phyloP scores from a whole-genome alignment of 2,888 invertebrate species.

The Andrena trimmerana region DNA sequence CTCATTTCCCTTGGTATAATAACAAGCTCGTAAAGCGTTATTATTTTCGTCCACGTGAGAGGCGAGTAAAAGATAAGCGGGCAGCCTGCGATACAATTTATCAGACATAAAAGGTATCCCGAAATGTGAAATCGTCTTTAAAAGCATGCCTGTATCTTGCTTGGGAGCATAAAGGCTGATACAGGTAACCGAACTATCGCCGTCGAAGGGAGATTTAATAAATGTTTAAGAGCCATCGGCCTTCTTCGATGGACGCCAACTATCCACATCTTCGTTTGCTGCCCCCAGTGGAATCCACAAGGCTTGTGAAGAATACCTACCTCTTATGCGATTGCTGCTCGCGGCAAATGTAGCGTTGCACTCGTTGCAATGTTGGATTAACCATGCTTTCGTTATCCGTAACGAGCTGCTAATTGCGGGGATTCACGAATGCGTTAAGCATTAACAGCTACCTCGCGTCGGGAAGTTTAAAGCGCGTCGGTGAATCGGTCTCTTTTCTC shows the following conservation, averaged over 20 bases:
- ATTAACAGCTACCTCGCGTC: slow-evolving; percentile 64
- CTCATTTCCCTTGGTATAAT: not conserved
- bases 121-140: slow-evolving; percentile 37
- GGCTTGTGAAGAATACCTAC: slow-evolving; percentile 19
- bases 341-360: slow-evolving; percentile 11
- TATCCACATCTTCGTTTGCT: not conserved
- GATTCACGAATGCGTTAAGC: slow-evolving; percentile 78
- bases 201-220: slow-evolving; percentile 30
- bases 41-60: slow-evolving; percentile 31
- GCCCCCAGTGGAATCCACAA: slow-evolving; percentile 10
- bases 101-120: slow-evolving; percentile 39
- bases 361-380: slow-evolving; percentile 58
- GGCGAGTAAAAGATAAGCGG: slow-evolving; percentile 46
- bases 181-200: slow-evolving; percentile 18
- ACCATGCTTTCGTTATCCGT: slow-evolving; percentile 66
- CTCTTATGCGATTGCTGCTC: slow-evolving; percentile 12
- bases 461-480: slow-evolving; percentile 50
- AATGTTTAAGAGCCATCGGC: slow-evolving; percentile 12
- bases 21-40: slow-evolving; percentile 39
- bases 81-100: slow-evolving; percentile 35
- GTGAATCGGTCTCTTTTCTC: slow-evolving; percentile 55
- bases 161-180: slow-evolving; percentile 27
- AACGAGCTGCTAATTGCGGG: slow-evolving; percentile 76
- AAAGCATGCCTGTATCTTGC: slow-evolving; percentile 35
- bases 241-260: slow-evolving; percentile 4